Conservation (phyloP, 2,113 vertebrate species). For the Cynopterus brachyotis region DNA sequence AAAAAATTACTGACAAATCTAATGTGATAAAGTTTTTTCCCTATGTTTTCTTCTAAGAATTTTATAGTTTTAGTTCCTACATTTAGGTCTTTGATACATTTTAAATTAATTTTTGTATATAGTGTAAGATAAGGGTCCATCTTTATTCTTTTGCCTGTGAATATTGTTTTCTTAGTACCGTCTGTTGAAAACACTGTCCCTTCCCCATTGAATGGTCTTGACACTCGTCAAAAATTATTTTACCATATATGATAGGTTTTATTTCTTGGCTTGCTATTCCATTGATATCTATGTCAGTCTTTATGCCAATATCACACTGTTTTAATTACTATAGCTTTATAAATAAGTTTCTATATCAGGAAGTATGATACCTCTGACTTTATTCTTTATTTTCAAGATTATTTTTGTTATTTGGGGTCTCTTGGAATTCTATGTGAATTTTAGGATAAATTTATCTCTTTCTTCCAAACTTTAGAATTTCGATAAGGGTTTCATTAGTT, state of each 20-base stretch:
- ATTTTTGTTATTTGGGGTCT: not conserved
- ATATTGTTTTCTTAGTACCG: not conserved
- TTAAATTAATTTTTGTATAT: not conserved
- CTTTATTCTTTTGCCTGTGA: not conserved
- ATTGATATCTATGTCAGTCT: not conserved
- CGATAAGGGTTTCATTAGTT: not conserved
- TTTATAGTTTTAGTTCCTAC: not conserved
- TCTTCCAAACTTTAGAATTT: not conserved
- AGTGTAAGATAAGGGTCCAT: not conserved
- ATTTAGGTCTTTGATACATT: not conserved
- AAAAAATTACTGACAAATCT: not conserved
- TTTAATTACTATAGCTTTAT: not conserved
- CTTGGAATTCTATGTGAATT: not conserved
- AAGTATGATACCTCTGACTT: not conserved
- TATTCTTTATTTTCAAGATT: not conserved
- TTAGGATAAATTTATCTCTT: not conserved
- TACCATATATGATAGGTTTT: not conserved
- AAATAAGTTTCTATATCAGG: not conserved
- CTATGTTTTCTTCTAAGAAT: not conserved
- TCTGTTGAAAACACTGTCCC: not conserved
- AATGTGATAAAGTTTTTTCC: not conserved
- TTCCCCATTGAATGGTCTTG: not conserved
- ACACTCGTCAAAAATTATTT: not conserved
- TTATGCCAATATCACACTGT: not conserved
- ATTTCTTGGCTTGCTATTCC: not conserved